A percentile compares a stretch with the other conserved stretches of the same genome.
Conservation (phyloP, 2,888 invertebrate genomes). For the Orchestes rusci region DNA sequence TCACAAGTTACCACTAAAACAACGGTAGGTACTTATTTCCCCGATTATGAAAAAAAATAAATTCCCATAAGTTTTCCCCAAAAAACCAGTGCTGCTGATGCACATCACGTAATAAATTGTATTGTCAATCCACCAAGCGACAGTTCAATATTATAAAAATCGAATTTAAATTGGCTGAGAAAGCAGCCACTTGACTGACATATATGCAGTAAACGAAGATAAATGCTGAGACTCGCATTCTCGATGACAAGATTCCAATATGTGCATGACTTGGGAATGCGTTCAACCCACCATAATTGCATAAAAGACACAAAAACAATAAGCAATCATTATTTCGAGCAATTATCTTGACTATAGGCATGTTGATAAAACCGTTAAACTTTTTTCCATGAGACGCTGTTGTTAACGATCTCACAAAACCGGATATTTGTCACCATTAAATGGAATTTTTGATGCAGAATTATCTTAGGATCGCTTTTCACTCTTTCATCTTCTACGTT, state of each 20-base stretch:
- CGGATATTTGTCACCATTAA: constrained; percentile 22
- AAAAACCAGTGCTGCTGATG: too few relatives aligned
- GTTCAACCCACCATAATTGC: constrained; percentile 21
- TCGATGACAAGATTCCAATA: constrained; percentile 22
- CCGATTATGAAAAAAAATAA: too few relatives aligned
- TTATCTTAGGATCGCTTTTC: too few relatives aligned
- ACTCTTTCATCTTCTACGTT: too few relatives aligned
- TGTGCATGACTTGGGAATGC: constrained; percentile 18
- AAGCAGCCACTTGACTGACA: constrained; percentile 11
- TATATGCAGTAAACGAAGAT: constrained; percentile 16
- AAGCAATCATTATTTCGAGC: constrained; percentile 23
- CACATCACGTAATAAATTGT: too few relatives aligned
- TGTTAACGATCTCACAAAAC: constrained; percentile 24
- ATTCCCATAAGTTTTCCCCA: too few relatives aligned
- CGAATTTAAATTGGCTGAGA: constrained; percentile 19
- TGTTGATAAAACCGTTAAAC: constrained; percentile 25
- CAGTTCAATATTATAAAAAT: constrained; percentile 4
- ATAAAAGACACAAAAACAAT: constrained; percentile 19
- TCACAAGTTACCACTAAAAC: too few relatives aligned
- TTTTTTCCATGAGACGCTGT: constrained; percentile 11
- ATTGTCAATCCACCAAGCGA: constrained; percentile 1
- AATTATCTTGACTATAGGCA: constrained; percentile 24
- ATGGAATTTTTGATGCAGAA: neutral
- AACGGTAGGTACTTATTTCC: too few relatives aligned
- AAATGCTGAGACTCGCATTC: constrained; percentile 18